Conservation (phyloP, 2,113 vertebrate species). For the Nyctibius bracteatus region DNA sequence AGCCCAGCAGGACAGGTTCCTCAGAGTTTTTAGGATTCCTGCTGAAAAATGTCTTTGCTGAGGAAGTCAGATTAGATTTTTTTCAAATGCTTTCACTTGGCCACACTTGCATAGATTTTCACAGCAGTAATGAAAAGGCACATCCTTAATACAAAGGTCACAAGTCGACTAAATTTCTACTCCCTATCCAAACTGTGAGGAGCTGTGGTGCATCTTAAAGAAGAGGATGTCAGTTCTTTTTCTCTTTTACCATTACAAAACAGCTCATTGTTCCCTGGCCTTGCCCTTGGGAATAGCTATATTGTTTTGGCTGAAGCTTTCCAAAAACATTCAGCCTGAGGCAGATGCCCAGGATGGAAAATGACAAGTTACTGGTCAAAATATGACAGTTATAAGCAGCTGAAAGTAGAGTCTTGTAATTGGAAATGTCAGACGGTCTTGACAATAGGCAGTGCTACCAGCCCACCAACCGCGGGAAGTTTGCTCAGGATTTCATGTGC, state of each 20-base stretch:
- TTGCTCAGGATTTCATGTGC: not conserved
- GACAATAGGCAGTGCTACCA: slow-evolving; percentile 40
- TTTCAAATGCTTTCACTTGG: not conserved
- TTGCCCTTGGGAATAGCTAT: slow-evolving; percentile 58
- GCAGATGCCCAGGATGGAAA: slow-evolving; percentile 60
- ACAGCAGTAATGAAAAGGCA: not conserved
- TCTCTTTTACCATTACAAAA: slow-evolving; percentile 53
- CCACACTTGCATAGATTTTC: not conserved
- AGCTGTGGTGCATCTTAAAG: slow-evolving; percentile 23
- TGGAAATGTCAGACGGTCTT: slow-evolving; percentile 44
- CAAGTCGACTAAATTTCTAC: not conserved
- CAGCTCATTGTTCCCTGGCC: slow-evolving; percentile 41
- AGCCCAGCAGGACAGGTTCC: not conserved
- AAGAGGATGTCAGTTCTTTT: slow-evolving; percentile 42
- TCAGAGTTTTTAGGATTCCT: not conserved
- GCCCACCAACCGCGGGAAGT: slow-evolving; percentile 3
- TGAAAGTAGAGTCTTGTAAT: slow-evolving; percentile 53
- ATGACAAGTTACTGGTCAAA: slow-evolving; percentile 65
- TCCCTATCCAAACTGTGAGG: not conserved
- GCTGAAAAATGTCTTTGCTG: not conserved
- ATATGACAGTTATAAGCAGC: slow-evolving; percentile 63
- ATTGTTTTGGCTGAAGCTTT: slow-evolving; percentile 63
- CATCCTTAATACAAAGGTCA: slow-evolving; percentile 29
- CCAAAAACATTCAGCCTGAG: slow-evolving; percentile 44
- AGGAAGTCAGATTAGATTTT: not conserved